phyloP scores from a whole-genome alignment of 2,888 invertebrate species.

The Polydrusus tereticollis region DNA sequence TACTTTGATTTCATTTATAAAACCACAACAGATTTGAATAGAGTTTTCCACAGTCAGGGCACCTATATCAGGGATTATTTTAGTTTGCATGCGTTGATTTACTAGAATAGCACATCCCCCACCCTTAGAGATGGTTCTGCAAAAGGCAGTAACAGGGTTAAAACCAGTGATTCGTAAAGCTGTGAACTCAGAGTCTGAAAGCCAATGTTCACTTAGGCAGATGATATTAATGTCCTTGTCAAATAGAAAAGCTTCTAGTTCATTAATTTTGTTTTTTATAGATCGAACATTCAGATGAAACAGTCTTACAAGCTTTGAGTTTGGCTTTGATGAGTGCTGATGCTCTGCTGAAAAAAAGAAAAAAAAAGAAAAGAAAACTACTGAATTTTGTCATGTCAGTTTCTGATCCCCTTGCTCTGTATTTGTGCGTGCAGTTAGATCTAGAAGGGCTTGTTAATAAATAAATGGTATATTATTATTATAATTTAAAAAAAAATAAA shows the following conservation, averaged over 20 bases:
- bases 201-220: not conserved
- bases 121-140: not conserved
- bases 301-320: too few species aligned
- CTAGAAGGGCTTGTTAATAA: too few species aligned
- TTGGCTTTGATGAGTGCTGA: too few species aligned
- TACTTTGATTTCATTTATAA: not conserved
- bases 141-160: not conserved
- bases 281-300: too few species aligned
- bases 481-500: too few species aligned
- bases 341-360: too few species aligned
- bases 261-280: not conserved
- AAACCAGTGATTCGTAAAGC: not conserved
- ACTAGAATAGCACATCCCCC: not conserved
- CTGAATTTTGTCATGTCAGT: too few species aligned
- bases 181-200: not conserved
- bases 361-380: too few species aligned
- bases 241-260: not conserved
- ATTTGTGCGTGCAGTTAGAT: too few species aligned
- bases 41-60: not conserved
- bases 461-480: too few species aligned
- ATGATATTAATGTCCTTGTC: not conserved
- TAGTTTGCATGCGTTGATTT: not conserved
- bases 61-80: not conserved
- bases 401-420: too few species aligned
- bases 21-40: not conserved